A percentile compares a stretch with the other conserved stretches of the same genome.
Conservation (phyloP, 2,888 invertebrate species). For the Coronaproctus castanopsis region DNA sequence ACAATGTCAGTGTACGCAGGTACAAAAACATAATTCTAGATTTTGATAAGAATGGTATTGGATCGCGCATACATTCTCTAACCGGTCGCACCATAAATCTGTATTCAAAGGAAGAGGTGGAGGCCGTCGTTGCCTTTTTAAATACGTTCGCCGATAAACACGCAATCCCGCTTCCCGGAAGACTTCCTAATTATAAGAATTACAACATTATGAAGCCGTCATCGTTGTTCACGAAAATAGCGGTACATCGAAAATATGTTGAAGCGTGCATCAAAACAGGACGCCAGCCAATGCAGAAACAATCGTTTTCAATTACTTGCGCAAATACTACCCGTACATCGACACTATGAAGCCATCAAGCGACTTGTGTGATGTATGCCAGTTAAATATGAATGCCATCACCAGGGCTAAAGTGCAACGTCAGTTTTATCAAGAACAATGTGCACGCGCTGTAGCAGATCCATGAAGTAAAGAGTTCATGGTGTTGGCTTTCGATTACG, state of each 20-base stretch:
- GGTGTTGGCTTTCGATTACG: constrained; percentile 13
- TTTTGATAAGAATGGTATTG: not conserved
- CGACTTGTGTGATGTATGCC: not conserved
- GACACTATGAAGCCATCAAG: constrained; percentile 1
- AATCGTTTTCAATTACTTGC: not conserved
- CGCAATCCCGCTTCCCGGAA: not conserved
- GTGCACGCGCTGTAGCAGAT: not conserved
- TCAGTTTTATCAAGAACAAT: not conserved
- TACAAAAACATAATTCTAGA: not conserved
- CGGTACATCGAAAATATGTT: not conserved
- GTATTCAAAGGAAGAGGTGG: not conserved
- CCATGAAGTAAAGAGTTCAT: too few relatives aligned
- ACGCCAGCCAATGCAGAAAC: not conserved
- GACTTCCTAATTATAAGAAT: not conserved
- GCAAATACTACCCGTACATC: not conserved
- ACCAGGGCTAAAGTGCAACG: not conserved
- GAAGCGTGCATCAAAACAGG: not conserved
- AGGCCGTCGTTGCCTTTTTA: not conserved
- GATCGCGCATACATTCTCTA: not conserved
- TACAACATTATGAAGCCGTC: not conserved
- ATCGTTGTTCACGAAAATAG: not conserved
- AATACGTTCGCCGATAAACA: not conserved
- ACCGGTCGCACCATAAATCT: not conserved
- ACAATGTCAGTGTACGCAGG: not conserved
- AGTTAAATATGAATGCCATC: not conserved